phyloP scores from a whole-genome alignment of 2,113 vertebrate genomes.

The Rhinolophus sinicus region DNA sequence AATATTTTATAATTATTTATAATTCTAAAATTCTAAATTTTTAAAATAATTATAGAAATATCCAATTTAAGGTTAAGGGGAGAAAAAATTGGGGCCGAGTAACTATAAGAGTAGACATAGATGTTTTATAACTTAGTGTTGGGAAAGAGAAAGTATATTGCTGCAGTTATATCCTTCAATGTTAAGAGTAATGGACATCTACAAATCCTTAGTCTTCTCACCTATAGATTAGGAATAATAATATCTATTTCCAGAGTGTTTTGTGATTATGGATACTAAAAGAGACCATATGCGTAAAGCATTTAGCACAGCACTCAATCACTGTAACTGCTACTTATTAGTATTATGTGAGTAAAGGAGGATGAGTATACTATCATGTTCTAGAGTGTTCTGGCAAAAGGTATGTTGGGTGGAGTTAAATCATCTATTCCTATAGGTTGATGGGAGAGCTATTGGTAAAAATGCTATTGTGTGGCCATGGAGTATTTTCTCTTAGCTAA shows the following conservation, averaged over 20 bases:
- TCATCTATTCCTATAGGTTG: background rate
- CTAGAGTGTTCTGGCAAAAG: background rate
- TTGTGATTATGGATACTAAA: background rate
- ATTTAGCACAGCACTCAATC: background rate
- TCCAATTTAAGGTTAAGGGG: background rate
- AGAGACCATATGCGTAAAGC: background rate
- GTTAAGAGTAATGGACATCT: background rate
- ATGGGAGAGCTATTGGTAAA: background rate
- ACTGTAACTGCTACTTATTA: background rate
- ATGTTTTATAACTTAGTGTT: background rate
- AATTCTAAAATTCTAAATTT: background rate
- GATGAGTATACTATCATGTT: background rate
- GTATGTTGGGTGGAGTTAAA: background rate
- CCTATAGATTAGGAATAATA: background rate
- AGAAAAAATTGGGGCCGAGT: background rate
- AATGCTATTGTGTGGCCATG: fast-evolving
- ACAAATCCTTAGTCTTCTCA: background rate
- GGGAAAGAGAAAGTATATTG: background rate
- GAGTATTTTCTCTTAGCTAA: background rate
- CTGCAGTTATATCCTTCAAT: background rate
- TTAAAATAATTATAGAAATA: background rate
- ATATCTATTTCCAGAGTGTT: background rate
- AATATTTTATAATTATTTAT: background rate
- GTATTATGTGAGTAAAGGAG: background rate
- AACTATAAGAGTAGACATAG: background rate